These are phyloP conservation scores for Dendropsophus ebraccatus DNA, from an alignment of 2,113 vertebrate species.

Conservation along the genomic window DNA sequence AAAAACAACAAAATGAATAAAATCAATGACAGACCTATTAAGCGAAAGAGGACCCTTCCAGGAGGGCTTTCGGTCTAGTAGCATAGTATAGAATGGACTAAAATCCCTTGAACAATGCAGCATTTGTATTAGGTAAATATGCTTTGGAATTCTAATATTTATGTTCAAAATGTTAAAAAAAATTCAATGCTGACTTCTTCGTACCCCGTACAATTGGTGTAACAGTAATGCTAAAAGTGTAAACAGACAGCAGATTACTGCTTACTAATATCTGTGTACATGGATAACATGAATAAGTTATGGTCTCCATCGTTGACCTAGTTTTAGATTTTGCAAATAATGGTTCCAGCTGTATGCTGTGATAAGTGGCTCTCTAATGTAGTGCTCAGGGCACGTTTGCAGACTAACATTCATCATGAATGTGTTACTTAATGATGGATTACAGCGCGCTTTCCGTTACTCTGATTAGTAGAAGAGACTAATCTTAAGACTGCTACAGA, in stretches of 20 bases:
- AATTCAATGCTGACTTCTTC: not conserved
- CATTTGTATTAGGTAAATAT: no score
- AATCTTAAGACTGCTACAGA: not conserved
- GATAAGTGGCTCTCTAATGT: conserved; percentile 25
- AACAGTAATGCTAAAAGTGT: not conserved
- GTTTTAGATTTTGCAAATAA: conserved; percentile 10
- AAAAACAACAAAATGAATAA: no score
- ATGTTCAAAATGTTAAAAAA: not conserved
- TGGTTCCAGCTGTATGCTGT: conserved; percentile 10
- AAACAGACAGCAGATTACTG: not conserved
- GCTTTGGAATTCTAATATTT: not conserved
- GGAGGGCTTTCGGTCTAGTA: no score
- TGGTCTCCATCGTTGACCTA: conserved; percentile 3
- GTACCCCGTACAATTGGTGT: not conserved
- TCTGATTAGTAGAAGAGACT: not conserved
- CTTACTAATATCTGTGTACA: conserved; percentile 6
- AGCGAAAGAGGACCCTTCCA: no score
- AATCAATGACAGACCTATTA: no score
- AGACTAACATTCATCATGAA: conserved; percentile 11
- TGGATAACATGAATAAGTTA: conserved; percentile 12
- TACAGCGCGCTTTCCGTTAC: not conserved
- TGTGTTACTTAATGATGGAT: not conserved
- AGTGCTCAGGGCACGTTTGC: conserved; percentile 16
- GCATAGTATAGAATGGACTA: no score
- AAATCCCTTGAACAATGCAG: no score